Evolutionary conservation across 1,140 invertebrate genomes (phyloP).

Genomic region (Ruditapes philippinarum): DNA sequence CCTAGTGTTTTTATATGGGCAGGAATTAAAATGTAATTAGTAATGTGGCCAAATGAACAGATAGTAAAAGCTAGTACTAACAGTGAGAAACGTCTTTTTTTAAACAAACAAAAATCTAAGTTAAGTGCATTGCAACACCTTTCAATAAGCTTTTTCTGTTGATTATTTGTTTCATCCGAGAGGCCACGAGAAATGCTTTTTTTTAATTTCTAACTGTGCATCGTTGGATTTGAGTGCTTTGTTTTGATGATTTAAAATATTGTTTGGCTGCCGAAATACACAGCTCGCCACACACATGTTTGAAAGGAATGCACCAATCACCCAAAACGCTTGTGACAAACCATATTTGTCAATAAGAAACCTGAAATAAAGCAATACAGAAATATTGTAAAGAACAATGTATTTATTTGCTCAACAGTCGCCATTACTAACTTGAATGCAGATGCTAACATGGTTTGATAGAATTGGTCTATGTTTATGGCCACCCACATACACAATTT

Average conservation of each 20-base stretch:
- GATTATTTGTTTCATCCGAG: too few relatives aligned
- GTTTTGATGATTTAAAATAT: too few relatives aligned
- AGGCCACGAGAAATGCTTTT: too few relatives aligned
- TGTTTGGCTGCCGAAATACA: conserved; percentile 47
- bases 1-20: conserved; percentile 29
- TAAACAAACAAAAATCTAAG: conserved; percentile 3
- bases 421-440: too few relatives aligned
- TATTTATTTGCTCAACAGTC: too few relatives aligned
- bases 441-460: too few relatives aligned
- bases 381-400: too few relatives aligned
- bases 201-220: too few relatives aligned
- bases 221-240: background rate
- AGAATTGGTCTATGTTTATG: too few relatives aligned
- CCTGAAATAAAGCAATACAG: too few relatives aligned
- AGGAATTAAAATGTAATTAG: conserved; percentile 10
- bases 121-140: background rate
- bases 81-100: conserved; percentile 2
- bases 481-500: too few relatives aligned
- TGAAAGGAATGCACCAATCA: conserved; percentile 3
- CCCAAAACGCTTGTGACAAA: conserved; percentile 28
- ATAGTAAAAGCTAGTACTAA: conserved; percentile 2
- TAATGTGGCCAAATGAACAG: background rate
- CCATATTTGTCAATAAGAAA: background rate
- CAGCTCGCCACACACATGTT: conserved; percentile 47
- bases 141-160: too few relatives aligned